Base-by-base conservation (phyloP, 2,113 vertebrate genomes). In the Gadus macrocephalus region DNA sequence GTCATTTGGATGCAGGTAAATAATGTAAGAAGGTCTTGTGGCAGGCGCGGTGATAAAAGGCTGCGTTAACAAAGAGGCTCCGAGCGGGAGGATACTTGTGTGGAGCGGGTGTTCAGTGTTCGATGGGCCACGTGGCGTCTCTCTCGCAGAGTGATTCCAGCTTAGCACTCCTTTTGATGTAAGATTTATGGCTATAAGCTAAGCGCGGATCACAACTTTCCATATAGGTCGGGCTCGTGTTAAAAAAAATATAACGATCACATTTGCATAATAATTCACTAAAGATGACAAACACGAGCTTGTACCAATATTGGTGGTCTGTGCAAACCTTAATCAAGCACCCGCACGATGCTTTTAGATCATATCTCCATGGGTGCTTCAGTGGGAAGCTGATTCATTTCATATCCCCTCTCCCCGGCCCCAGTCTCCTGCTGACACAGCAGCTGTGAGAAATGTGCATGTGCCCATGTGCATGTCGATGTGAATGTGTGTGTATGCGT, bases 371-470 rank as follows among this genome's bases (percentile, higher is more conserved):
- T 69, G 15, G 73, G 70, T 38, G 75, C 68, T 76, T 80, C 76
- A 72, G 72, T 82, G 68, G 70, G 80, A 64, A 69, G 74, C 79
- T 81, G 83, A 85, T 85, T 87, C 81, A 74, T 82, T 78, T 80
- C 77, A 83, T 77, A 74, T 68, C 67, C 83, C 72, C 61, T 67
- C 77, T 73, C 69, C 65, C 73, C 67, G 65, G 74, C 71, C 74
- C 73, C 79, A 61, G 82, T 76, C 72, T 85, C 86, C 86, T 64
- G 87, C 89, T 90, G 90, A 90, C 86, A 85, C 85, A 89, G 87
- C 90, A 91, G 89, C 86, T 89, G 86, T 77, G 87, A 84, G 86
- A 79, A 75, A 22, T 59, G 62, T 55, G 49, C 20, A 53, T 25
- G 53, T 59, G 66, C 5, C 25, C 38, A 38, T 64, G 8, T 49